Evolutionary conservation across 2,888 invertebrate species (phyloP).

Genomic region (Urechis unicinctus): DNA sequence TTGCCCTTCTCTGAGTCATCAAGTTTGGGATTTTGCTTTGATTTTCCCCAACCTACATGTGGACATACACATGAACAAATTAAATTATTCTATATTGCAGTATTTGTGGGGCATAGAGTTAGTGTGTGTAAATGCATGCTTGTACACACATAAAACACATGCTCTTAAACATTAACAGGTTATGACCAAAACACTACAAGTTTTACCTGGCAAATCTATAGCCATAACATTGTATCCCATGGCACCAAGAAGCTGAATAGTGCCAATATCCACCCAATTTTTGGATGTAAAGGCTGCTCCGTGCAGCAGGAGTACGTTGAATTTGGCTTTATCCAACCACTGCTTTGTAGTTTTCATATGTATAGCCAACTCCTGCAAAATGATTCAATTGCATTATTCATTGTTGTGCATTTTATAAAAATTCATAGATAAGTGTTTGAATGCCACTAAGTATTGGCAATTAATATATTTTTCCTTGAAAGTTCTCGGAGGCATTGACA

Average conservation of each 20-base stretch:
- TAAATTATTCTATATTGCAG: too few relatives aligned
- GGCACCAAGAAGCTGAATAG: constrained; percentile 47
- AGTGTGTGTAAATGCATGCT: not conserved
- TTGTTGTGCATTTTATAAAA: too few relatives aligned
- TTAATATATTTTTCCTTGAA: too few relatives aligned
- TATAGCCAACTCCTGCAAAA: not conserved
- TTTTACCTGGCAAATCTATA: constrained; percentile 53
- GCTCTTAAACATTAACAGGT: too few relatives aligned
- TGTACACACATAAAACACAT: constrained; percentile 51
- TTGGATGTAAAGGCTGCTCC: constrained; percentile 52
- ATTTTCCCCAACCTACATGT: constrained; percentile 38
- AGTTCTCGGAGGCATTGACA: too few relatives aligned
- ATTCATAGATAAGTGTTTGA: too few relatives aligned
- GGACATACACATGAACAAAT: not conserved
- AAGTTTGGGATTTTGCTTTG: constrained; percentile 13
- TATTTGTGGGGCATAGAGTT: not conserved
- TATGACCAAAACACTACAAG: too few relatives aligned
- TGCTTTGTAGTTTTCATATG: not conserved
- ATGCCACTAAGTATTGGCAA: too few relatives aligned
- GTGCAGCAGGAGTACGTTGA: constrained; percentile 50
- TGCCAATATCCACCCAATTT: constrained; percentile 51
- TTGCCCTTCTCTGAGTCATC: not conserved
- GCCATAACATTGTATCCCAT: constrained; percentile 51
- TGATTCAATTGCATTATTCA: too few relatives aligned
- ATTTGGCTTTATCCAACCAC: not conserved